phyloP scores from a whole-genome alignment of 2,113 vertebrate species.

The Eonycteris spelaea region DNA sequence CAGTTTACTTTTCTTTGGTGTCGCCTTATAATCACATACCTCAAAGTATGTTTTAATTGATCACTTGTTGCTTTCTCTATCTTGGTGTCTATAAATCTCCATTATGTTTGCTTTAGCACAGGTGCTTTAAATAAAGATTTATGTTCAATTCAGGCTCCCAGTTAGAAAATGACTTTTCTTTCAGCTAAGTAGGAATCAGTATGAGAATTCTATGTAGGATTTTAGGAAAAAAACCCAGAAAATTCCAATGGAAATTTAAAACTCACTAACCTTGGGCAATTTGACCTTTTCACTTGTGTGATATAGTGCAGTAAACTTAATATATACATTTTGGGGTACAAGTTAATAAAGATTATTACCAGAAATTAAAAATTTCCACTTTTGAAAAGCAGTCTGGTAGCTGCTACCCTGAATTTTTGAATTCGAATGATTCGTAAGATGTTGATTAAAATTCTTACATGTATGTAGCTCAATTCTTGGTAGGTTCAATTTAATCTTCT shows the following conservation, averaged over 20 bases:
- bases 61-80: conserved; percentile 27
- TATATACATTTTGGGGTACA: background rate
- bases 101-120: conserved; percentile 24
- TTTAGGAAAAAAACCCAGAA: background rate
- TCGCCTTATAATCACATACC: background rate
- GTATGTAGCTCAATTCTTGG: background rate
- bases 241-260: conserved; percentile 13
- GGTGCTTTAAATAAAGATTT: conserved; percentile 37
- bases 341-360: background rate
- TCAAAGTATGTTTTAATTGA: conserved; percentile 42
- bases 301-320: background rate
- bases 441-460: background rate
- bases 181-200: background rate
- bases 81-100: conserved; percentile 49
- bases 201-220: background rate
- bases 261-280: background rate
- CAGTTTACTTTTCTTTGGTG: background rate
- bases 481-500: conserved; percentile 23
- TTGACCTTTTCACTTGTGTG: background rate
- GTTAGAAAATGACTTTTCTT: conserved; percentile 38
- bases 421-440: background rate
- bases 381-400: background rate
- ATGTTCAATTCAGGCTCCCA: conserved; percentile 12
- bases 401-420: background rate
- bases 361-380: background rate